Evolutionary conservation across 1,140 invertebrate species (phyloP).

Genomic region (Rhynchophorus ferrugineus): DNA sequence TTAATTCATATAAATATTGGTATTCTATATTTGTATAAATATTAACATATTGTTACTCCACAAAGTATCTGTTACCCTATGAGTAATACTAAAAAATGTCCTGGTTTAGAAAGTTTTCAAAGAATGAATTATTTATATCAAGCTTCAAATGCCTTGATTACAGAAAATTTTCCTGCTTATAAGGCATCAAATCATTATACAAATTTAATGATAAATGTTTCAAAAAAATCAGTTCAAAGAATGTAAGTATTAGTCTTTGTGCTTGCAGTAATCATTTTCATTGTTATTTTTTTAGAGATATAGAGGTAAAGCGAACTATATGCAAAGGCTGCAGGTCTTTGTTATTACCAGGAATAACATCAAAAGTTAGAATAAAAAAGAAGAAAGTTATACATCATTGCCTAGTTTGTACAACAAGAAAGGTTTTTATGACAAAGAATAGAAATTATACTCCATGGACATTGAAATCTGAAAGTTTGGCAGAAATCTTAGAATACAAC

Average conservation of each 20-base stretch:
- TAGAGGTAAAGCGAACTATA: slow-evolving; percentile 46
- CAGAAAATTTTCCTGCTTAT: slow-evolving; percentile 35
- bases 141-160: slow-evolving; percentile 41
- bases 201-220: slow-evolving; percentile 45
- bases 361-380: slow-evolving; percentile 42
- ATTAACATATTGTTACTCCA: too few relatives aligned
- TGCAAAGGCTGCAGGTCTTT: slow-evolving; percentile 47
- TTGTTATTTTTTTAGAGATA: slow-evolving; percentile 42
- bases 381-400: slow-evolving; percentile 44
- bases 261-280: background rate
- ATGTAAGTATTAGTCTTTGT: slow-evolving; percentile 41
- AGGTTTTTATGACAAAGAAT: slow-evolving; percentile 37
- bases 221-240: slow-evolving; percentile 50
- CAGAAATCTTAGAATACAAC: slow-evolving; percentile 42
- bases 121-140: slow-evolving; percentile 52
- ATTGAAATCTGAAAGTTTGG: slow-evolving; percentile 42
- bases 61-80: too few relatives aligned
- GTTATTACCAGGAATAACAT: slow-evolving; percentile 41
- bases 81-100: slow-evolving; percentile 27
- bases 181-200: slow-evolving; percentile 44
- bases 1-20: too few relatives aligned
- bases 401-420: slow-evolving; percentile 39
- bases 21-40: too few relatives aligned
- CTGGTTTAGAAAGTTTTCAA: slow-evolving; percentile 47
- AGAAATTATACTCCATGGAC: slow-evolving; percentile 43